Conservation (phyloP, 2,888 invertebrate species). For the Dicroscelio sp. region DNA sequence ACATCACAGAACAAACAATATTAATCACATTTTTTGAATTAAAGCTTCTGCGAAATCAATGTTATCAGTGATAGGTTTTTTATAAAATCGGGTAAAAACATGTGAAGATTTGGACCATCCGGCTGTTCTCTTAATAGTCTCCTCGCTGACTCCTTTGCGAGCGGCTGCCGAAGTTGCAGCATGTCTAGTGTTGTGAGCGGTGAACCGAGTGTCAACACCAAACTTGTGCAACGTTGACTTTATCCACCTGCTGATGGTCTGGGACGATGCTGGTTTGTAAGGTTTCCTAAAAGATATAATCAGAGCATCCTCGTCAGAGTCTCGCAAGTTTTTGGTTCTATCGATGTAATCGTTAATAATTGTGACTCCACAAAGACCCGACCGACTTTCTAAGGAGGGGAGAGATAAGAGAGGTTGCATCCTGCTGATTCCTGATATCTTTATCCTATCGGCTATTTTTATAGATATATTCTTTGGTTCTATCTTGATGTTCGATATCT, state of each 20-base stretch:
- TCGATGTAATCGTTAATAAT: too few relatives aligned
- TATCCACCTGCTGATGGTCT: neutral
- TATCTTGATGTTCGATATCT: neutral
- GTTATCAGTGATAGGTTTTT: neutral
- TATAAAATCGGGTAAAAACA: constrained; percentile 14
- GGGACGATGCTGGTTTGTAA: neutral
- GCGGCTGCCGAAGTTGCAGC: neutral
- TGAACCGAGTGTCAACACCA: neutral
- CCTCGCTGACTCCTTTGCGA: neutral
- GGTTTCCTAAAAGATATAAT: neutral
- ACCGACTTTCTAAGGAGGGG: too few relatives aligned
- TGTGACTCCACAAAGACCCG: too few relatives aligned
- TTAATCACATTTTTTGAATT: too few relatives aligned
- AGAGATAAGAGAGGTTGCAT: too few relatives aligned
- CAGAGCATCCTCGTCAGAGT: neutral
- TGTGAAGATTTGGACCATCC: constrained; percentile 1
- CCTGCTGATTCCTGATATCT: too few relatives aligned
- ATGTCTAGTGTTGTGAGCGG: neutral
- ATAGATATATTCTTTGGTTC: too few relatives aligned
- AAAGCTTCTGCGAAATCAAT: neutral
- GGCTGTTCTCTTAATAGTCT: neutral
- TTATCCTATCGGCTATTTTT: too few relatives aligned
- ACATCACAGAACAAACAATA: too few relatives aligned
- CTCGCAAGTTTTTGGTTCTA: neutral
- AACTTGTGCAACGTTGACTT: neutral